Conservation (phyloP, 2,888 invertebrate genomes). For the Zonitis immaculata region DNA sequence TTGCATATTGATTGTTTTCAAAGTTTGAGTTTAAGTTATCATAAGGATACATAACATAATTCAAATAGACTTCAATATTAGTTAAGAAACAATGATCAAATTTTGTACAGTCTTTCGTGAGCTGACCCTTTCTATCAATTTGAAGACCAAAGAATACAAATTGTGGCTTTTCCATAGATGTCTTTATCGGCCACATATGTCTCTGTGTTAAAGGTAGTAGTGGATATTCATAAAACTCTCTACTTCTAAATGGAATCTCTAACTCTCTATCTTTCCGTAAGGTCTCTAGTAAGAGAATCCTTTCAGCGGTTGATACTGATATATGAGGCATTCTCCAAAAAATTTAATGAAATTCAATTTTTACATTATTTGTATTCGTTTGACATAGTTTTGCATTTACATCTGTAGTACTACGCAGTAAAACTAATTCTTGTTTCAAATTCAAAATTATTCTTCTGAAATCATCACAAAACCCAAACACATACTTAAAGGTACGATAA, state of each 20-base stretch:
- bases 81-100: no score
- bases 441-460: conserved; percentile 18
- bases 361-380: no score
- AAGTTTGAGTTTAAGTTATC: no score
- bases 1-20: no score
- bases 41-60: no score
- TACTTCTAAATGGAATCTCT: conserved; percentile 10
- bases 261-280: neutral
- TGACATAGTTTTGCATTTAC: conserved; percentile 14
- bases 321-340: conserved; percentile 19
- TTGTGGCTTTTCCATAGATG: conserved; percentile 10
- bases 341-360: conserved; percentile 1
- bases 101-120: no score
- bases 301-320: conserved; percentile 1
- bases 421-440: conserved; percentile 19
- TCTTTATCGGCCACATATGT: conserved; percentile 18
- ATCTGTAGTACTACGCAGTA: conserved; percentile 15
- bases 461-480: neutral
- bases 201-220: conserved; percentile 9
- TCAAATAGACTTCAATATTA: no score
- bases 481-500: conserved; percentile 11
- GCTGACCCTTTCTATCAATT: no score
- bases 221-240: conserved; percentile 18
- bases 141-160: conserved; percentile 7
- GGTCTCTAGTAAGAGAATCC: neutral